Base-by-base conservation (phyloP, 2,888 invertebrate species). In the Amitus sp. region DNA sequence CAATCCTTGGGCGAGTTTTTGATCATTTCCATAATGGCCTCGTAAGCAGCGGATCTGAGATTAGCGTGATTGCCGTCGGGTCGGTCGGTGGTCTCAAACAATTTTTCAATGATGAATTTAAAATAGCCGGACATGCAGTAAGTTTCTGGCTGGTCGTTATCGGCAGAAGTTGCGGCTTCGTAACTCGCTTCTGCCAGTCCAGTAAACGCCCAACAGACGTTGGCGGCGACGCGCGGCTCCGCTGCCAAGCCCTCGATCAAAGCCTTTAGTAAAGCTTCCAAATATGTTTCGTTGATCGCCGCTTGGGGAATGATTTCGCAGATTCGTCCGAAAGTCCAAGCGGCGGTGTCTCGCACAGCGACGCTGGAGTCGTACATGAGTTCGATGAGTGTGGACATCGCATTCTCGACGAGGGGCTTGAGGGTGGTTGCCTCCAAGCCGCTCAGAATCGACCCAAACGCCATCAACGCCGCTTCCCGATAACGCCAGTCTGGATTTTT, bases 121-220 rank as follows among this genome's bases (percentile, higher is more conserved):
- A 98, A 99, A 83, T 91, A 98, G 61, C 89, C 89, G 0, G 97
- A 96, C 80, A 99, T 88, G 69, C 95, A 93, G 79, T 97, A 98
- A 0, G 98, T 98, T 63, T 92, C 90, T 0, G 98, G 93, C 65
- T 88, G 92, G 50, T 88, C 88, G 3, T 88, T 87, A 27, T 88
- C 89, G 37, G 86, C 88, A 27, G 85, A 82, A 12, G 73, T 68
- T 65, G 92, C 93, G 1, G 93, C 91, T 74, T 99, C 98, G 76
- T 95, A 98, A 1, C 97, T 96, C 1, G 98, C 97, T 82, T 98
- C 97, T 0, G 98, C 96, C 43, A 99, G 85, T 23, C 96, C 96
- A 18, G 96, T 96, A 75, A 99, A 95, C 0, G 99, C 98, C 99
- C 99, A 99, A 82, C 99, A 99, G 9, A 98, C 96, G 82, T 99